Base-by-base conservation (phyloP, 2,797 vertebrate genomes). In the Dallia pectoralis region DNA sequence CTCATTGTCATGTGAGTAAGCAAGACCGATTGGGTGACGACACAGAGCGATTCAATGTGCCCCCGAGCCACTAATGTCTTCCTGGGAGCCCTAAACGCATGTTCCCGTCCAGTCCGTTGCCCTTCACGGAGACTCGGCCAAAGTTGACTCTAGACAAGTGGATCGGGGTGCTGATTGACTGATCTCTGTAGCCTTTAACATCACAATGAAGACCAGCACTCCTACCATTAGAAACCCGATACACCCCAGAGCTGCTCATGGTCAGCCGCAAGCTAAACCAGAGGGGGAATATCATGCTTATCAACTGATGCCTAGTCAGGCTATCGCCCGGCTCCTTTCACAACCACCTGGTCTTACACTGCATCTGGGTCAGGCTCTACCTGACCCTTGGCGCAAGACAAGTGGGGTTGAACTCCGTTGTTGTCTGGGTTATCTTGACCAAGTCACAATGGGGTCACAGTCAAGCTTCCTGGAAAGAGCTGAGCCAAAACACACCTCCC, bases 261-360 rank as follows among this genome's bases (percentile, higher is more conserved):
- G 70, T 59, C 36, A 40, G 36, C 36, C 36, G 5, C 30, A 36
- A 48, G 25, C 70, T 30, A 25, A 61, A 29, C 44, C 66, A 47
- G 47, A 72, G 40, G 15, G 36, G 36, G 19, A 27, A 59, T 61
- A 16, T 71, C n/a, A 67, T 33, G 9, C 11, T 64, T 67, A 9
- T 40, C 19, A 62, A 29, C 29, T 47, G 66, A 67, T 48, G 40
- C 66, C 66, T 48, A 29, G 67, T 49, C 40, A 68, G 67, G 22
- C 16, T n/a, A n/a, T 40, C 19, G 51, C 25, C 51, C 30, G 51
- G 5, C 9, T 40, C 36, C 36, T 9, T 40, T 40, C 36, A 40
- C 36, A 40, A 5, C 9, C 36, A 40, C 36, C 36, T 9, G 36
- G 36, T 5, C 36, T 40, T 1, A 40, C 36, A 40, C 5, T 40